Percentiles rank a stretch among this genome's conserved stretches.
Conservation (phyloP, 2,888 invertebrate species). For the Drosophila affinis region DNA sequence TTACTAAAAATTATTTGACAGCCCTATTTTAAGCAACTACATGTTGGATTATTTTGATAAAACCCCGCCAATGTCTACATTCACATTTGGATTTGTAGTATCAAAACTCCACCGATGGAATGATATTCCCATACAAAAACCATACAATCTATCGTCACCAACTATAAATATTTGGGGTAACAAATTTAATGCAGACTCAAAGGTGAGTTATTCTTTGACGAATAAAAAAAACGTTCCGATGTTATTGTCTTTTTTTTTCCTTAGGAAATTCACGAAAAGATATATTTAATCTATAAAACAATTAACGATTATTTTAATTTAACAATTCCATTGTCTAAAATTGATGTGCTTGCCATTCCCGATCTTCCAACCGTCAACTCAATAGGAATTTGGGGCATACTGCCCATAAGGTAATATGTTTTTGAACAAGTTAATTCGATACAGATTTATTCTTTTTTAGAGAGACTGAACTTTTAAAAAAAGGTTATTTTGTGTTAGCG, state of each 20-base stretch:
- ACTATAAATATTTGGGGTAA: conserved; percentile 6
- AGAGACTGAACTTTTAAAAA: conserved; percentile 18
- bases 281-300: conserved; percentile 85
- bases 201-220: not conserved
- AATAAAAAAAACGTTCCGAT: not conserved
- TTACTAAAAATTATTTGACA: conserved; percentile 55
- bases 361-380: conserved; percentile 89
- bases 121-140: not conserved
- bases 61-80: conserved; percentile 91
- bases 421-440: not conserved
- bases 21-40: conserved; percentile 82
- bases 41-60: conserved; percentile 88
- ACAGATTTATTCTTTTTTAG: conserved; percentile 3
- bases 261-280: conserved; percentile 86
- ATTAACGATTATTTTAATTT: conserved; percentile 87
- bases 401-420: conserved; percentile 89
- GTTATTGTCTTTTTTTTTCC: conserved; percentile 83
- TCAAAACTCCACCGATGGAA: conserved; percentile 86
- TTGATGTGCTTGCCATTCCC: conserved; percentile 90
- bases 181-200: not conserved
- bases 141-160: not conserved
- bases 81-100: conserved; percentile 89
- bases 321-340: conserved; percentile 87
- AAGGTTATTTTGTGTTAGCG: conserved; percentile 84
- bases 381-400: conserved; percentile 91